Base-by-base conservation (phyloP, 2,888 invertebrate species). In the Pseudococcus viburni region DNA sequence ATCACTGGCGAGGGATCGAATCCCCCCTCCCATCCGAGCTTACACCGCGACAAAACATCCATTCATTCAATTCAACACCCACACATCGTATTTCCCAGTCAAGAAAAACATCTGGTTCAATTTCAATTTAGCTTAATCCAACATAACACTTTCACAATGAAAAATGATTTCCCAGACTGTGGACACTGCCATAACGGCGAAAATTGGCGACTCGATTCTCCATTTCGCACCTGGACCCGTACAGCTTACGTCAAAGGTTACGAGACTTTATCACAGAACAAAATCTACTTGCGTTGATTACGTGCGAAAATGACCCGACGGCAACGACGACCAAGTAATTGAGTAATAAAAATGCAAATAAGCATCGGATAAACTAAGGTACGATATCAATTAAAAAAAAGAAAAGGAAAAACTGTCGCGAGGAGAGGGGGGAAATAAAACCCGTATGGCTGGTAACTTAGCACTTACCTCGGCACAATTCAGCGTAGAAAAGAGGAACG, bases 271-370 rank as follows among this genome's bases (percentile, higher is more conserved):
- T 55, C 55, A 4, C 7, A 55, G 55, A 17, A 55, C 6, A 55
- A 55, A 55, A 55, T 55, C 55, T 55, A 55, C n/a, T 12, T 26
- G 26, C 68, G 68, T 55, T 26, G 68, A 68, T 68, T 68, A 68
- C 68, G 68, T 68, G 68, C 11, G 26, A 68, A 68, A 68, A 68
- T 12, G 22, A 26, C 68, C 11, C 55, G 55, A 55, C 55, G 55
- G 7, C 68, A 12, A 26, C 26, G 68, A 26, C 68, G 26, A 68
- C 19, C 19, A 22, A 4, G 68, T 68, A 68, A 68, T 68, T 68
- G 26, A 68, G 26, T 68, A 68, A 68, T 68, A 68, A 68, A 68
- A 68, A 68, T 68, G 68, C 68, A 68, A 68, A 68, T 68, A 7
- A 26, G 26, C 68, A n/a, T 68, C 68, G 68, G 64, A n/a, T n/a